Percentiles rank a stretch among this genome's conserved stretches.
Evolutionary conservation across 53 echinoderm and acorn worm species (phyloP).

Genomic region (Henricia sp.): DNA sequence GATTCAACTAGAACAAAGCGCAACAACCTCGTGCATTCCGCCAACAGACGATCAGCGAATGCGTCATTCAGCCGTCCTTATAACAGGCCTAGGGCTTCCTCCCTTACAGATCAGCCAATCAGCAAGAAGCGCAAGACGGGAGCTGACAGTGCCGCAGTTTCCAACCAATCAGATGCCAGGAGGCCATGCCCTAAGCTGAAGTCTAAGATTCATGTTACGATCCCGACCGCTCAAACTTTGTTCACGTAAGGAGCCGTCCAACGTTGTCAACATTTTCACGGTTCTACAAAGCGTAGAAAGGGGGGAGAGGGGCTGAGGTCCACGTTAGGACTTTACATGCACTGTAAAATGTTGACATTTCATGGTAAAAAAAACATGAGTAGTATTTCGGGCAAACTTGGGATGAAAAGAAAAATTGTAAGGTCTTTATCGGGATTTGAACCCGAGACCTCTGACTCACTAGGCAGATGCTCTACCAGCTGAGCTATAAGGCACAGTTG

Average conservation of each 20-base stretch:
- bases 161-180: conserved; percentile 4
- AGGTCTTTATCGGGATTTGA: no score
- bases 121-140: conserved; percentile 5
- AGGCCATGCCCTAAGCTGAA: conserved; percentile 17
- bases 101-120: conserved; percentile 36
- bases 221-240: conserved; percentile 68
- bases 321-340: no score
- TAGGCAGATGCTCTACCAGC: no score
- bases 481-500: no score
- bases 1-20: conserved; percentile 16
- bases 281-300: no score
- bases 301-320: no score
- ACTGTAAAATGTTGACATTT: no score
- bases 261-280: no score
- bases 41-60: conserved; percentile 32
- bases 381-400: no score
- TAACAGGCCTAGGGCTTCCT: neutral
- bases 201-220: conserved; percentile 44
- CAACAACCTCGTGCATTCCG: conserved; percentile 2
- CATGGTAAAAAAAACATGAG: no score
- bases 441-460: no score
- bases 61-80: neutral
- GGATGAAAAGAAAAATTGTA: no score
- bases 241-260: conserved; percentile 62
- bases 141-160: neutral